Percentiles rank a stretch among this genome's conserved stretches.
These are phyloP conservation scores for Myotis brandtii DNA, from an alignment of 2,113 vertebrate species.

Conservation along the genomic window DNA sequence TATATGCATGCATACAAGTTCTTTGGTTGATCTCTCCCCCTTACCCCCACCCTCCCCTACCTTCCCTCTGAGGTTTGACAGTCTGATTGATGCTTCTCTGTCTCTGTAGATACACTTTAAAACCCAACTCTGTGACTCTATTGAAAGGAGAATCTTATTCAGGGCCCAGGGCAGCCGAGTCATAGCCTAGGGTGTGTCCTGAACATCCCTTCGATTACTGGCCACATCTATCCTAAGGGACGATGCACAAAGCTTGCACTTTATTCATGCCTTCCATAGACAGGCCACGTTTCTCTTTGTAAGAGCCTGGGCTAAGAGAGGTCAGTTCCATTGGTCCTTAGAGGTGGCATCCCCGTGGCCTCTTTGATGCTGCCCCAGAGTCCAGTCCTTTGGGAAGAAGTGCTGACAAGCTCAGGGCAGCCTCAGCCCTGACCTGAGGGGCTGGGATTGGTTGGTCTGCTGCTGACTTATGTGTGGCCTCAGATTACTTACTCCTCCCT, in stretches of 20 bases:
- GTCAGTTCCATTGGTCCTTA: neutral
- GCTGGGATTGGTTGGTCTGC: neutral
- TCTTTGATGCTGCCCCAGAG: neutral
- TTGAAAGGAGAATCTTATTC: neutral
- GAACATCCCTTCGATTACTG: rapidly evolving
- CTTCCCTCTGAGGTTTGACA: no score
- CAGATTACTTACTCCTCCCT: conserved; percentile 7
- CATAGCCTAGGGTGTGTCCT: neutral
- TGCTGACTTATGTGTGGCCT: conserved; percentile 33
- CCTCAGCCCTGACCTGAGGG: neutral
- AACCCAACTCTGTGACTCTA: neutral
- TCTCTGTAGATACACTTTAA: neutral
- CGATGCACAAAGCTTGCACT: neutral
- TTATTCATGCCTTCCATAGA: neutral
- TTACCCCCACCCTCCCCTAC: no score
- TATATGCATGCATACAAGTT: no score
- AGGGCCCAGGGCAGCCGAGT: neutral
- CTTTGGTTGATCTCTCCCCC: no score
- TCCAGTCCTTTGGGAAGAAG: neutral
- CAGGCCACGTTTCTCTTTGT: neutral
- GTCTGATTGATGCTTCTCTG: no score
- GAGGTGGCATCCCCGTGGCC: neutral
- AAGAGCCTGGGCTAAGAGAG: neutral
- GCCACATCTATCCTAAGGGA: neutral
- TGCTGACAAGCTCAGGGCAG: neutral